These are phyloP conservation scores for Pempheris klunzingeri DNA, from an alignment of 2,797 vertebrate species.

Conservation along the genomic window DNA sequence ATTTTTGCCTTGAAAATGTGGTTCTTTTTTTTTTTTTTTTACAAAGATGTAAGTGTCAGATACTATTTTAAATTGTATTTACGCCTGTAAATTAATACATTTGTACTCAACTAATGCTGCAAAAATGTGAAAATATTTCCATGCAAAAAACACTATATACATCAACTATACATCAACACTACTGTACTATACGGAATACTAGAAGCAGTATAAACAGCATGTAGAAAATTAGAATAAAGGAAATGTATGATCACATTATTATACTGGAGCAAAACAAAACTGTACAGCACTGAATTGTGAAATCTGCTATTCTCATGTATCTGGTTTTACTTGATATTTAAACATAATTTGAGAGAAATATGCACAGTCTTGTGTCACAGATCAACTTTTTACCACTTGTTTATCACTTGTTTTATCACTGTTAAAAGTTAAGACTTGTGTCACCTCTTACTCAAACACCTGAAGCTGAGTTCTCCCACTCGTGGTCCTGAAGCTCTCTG, in stretches of 20 bases:
- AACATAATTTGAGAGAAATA: not conserved
- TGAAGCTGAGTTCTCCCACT: slow-evolving; percentile 62
- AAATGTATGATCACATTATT: not conserved
- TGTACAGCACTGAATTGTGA: not conserved
- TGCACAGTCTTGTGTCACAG: not conserved
- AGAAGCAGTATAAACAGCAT: slow-evolving; percentile 9
- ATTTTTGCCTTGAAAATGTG: not conserved
- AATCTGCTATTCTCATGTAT: not conserved
- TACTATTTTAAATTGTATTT: not conserved
- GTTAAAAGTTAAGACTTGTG: too few species aligned
- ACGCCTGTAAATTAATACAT: not conserved
- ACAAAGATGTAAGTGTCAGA: not conserved
- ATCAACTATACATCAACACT: not conserved
- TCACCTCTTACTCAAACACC: slow-evolving; percentile 47
- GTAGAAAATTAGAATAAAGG: not conserved
- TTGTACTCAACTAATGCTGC: not conserved
- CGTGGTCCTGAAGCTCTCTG: slow-evolving; percentile 68
- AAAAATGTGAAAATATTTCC: not conserved
- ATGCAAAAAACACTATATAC: too few species aligned
- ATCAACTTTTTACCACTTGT: too few species aligned
- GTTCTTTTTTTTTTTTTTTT: not conserved
- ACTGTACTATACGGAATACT: not conserved
- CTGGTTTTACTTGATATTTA: not conserved
- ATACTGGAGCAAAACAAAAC: not conserved
- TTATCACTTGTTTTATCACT: too few species aligned